A percentile compares a stretch with the other conserved stretches of the same genome.
These are phyloP conservation scores for Coptotermes formosanus DNA, from an alignment of 1,140 invertebrate species.

Conservation along the genomic window DNA sequence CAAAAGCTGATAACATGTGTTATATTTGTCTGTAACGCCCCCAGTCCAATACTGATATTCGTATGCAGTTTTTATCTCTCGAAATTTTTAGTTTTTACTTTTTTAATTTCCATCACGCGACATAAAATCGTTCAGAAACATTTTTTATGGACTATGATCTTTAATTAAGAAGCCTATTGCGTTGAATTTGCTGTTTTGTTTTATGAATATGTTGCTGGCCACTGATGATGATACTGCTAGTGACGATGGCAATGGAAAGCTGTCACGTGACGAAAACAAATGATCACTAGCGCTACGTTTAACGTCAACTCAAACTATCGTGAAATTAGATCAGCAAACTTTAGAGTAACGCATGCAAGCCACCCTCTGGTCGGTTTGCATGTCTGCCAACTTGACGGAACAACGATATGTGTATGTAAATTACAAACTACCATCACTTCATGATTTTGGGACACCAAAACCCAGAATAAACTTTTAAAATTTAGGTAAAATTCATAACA, in stretches of 20 bases:
- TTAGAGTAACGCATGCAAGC: neutral
- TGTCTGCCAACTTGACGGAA: constrained; percentile 10
- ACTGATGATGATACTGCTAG: neutral
- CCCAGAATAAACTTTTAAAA: neutral
- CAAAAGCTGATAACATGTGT: neutral
- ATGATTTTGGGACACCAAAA: neutral
- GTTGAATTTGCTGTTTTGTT: neutral
- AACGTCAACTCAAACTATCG: neutral
- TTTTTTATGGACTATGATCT: neutral
- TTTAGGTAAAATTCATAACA: neutral
- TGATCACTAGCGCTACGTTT: neutral
- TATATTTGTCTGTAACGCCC: neutral
- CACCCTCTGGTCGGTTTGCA: neutral
- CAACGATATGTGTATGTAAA: neutral
- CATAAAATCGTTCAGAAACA: neutral
- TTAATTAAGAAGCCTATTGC: neutral
- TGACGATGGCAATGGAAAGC: neutral
- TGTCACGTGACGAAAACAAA: constrained; percentile 18
- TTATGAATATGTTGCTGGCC: neutral
- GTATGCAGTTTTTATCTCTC: neutral
- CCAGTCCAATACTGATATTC: neutral
- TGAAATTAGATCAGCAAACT: constrained; percentile 12
- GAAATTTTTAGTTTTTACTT: neutral
- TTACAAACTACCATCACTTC: neutral
- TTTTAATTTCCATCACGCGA: constrained; percentile 9